Conservation (phyloP, 2,113 vertebrate genomes). For the Plectropomus leopardus region DNA sequence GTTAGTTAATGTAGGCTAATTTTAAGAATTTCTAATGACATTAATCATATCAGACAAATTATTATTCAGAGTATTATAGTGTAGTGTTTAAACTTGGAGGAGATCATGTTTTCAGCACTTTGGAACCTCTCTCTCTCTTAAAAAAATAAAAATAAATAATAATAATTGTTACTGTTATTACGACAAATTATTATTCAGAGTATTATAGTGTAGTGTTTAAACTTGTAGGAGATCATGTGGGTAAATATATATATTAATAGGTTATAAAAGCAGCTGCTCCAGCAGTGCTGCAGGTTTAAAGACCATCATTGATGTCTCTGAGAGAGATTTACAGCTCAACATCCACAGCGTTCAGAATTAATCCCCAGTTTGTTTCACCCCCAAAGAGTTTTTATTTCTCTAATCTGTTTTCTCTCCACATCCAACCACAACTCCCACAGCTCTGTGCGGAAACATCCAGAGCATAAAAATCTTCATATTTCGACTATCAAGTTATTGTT, state of each 20-base stretch:
- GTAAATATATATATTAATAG: no score
- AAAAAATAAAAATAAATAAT: no score
- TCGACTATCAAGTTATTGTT: not conserved
- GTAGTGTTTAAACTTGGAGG: not conserved
- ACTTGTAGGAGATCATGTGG: not conserved
- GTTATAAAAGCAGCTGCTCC: not conserved
- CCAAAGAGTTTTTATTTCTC: not conserved
- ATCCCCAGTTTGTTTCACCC: not conserved
- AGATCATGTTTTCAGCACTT: no score
- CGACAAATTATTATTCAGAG: no score
- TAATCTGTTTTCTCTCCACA: constrained; percentile 13
- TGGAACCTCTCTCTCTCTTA: not conserved
- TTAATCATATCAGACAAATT: no score
- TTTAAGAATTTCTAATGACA: no score
- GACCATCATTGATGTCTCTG: not conserved
- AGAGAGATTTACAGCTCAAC: not conserved
- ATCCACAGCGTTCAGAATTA: not conserved
- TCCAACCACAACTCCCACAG: not conserved
- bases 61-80: no score
- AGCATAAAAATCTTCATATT: not conserved
- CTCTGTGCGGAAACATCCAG: not conserved
- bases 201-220: no score
- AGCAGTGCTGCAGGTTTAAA: not conserved
- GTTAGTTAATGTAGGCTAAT: no score
- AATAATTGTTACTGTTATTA: no score